A percentile compares a stretch with the other conserved stretches of the same genome.
Evolutionary conservation across 2,797 vertebrate species (phyloP).

Genomic region (Jordanella pulchra): DNA sequence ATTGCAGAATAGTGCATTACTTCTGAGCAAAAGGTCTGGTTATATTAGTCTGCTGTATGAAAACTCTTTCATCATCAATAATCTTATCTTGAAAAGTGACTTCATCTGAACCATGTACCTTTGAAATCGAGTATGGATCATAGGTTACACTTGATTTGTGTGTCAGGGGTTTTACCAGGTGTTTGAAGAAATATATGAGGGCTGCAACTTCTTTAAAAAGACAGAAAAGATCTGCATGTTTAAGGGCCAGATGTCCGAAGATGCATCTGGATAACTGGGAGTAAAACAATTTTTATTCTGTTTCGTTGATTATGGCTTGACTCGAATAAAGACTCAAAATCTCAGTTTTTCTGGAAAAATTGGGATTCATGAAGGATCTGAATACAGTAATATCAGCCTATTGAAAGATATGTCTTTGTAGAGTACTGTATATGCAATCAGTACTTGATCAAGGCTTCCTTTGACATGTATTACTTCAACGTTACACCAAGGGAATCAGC

Average conservation of each 20-base stretch:
- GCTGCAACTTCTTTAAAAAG: not conserved
- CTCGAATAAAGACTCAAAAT: not conserved
- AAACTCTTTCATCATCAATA: not conserved
- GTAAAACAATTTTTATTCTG: not conserved
- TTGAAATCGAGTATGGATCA: slow-evolving; percentile 19
- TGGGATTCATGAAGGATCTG: not conserved
- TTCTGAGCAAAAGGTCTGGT: not conserved
- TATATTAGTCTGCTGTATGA: not conserved
- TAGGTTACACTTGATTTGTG: slow-evolving; percentile 29
- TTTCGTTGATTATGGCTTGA: not conserved
- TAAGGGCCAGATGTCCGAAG: not conserved
- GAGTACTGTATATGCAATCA: not conserved
- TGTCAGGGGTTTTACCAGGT: not conserved
- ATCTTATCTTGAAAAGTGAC: slow-evolving; percentile 42
- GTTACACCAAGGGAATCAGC: not conserved
- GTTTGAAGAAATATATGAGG: not conserved
- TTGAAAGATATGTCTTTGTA: not conserved
- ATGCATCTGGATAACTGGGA: too few species aligned
- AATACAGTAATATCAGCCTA: not conserved
- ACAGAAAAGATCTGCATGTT: not conserved
- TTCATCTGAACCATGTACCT: slow-evolving; percentile 34
- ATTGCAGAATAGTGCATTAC: not conserved
- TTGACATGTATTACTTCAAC: not conserved
- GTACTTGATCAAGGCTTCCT: not conserved
- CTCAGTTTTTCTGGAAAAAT: not conserved